Base-by-base conservation (phyloP, 2,797 vertebrate genomes). In the Furcifer pardalis region DNA sequence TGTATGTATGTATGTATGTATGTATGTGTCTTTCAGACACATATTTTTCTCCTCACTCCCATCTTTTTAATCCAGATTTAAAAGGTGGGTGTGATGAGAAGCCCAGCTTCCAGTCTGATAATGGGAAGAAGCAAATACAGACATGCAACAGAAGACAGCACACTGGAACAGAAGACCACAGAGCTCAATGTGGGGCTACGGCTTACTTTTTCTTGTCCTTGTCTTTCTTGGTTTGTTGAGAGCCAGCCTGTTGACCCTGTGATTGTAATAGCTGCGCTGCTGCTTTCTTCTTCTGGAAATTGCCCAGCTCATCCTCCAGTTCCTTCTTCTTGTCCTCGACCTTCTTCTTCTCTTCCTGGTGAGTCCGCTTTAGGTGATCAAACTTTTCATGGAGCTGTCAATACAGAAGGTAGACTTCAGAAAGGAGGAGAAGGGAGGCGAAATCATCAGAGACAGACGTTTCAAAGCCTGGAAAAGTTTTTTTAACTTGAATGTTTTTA, bases 121-220 rank as follows among this genome's bases (percentile, higher is more conserved):
- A 92, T 30, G 87, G 92, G 92, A 83, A 90, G 93, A 94, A 92
- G 89, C 92, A 93, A 93, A 93, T 79, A 92, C 92, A 94, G 86
- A 93, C 95, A 96, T 95, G 96, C 93, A 94, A 84, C 93, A 90
- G 65, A 89, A 78, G 87, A 87, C 78, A 86, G 86, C 89, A 69
- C 89, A 92, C 4, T 10, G 77, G 92, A 85, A 87, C 73, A 81
- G 79, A 87, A 88, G 89, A 81, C 92, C 93, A 92, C 84, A 40
- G 49, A 66, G 86, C 91, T 84, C 0, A 4, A 44, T 88, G 89
- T 35, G 52, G 62, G 79, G 92, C 88, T 93, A 77, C 91, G 1
- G 94, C 97, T 96, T 97, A 97, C 97, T 97, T 97, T 97, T 97
- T 97, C 95, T 97, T 97, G 94, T 97, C 96, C 91, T 97, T 97